A percentile compares a stretch with the other conserved stretches of the same genome.
These are phyloP conservation scores for Synergus gifuensis DNA, from an alignment of 2,888 invertebrate species.

Conservation along the genomic window DNA sequence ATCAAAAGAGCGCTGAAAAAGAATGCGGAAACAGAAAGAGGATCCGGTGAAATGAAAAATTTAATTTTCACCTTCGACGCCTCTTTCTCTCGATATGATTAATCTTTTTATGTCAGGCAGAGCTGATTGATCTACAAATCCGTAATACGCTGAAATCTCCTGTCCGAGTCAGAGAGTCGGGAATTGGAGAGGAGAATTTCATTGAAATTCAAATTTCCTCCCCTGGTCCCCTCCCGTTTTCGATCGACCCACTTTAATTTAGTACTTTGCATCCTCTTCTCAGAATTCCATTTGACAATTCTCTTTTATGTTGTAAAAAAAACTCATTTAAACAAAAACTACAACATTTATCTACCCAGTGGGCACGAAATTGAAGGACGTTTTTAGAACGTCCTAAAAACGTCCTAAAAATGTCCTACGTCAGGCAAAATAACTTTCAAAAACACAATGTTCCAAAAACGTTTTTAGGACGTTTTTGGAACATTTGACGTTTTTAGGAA, in stretches of 20 bases:
- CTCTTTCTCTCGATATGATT: slow-evolving; percentile 7
- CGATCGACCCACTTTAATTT: slow-evolving; percentile 36
- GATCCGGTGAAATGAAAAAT: slow-evolving; percentile 7
- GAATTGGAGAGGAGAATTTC: slow-evolving; percentile 5
- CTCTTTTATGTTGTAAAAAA: not conserved
- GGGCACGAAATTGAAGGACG: too few species aligned
- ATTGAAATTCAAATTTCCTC: slow-evolving; percentile 38
- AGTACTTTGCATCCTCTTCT: not conserved
- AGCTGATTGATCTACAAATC: slow-evolving; percentile 30
- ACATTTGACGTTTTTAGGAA: too few species aligned
- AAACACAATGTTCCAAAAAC: too few species aligned
- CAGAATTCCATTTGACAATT: slow-evolving; percentile 1
- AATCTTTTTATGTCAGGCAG: slow-evolving; percentile 24
- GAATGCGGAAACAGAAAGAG: not conserved
- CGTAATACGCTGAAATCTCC: not conserved
- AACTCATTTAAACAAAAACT: not conserved
- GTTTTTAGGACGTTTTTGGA: too few species aligned
- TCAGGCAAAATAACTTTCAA: too few species aligned
- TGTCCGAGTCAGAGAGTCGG: not conserved
- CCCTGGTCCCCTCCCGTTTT: not conserved
- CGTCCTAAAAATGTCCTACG: too few species aligned
- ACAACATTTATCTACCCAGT: too few species aligned
- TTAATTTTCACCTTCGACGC: slow-evolving; percentile 34
- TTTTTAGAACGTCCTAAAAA: too few species aligned
- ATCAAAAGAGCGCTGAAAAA: not conserved